A percentile compares a stretch with the other conserved stretches of the same genome.
These are phyloP conservation scores for Pholis gunnellus DNA, from an alignment of 2,113 vertebrate species.

Conservation along the genomic window DNA sequence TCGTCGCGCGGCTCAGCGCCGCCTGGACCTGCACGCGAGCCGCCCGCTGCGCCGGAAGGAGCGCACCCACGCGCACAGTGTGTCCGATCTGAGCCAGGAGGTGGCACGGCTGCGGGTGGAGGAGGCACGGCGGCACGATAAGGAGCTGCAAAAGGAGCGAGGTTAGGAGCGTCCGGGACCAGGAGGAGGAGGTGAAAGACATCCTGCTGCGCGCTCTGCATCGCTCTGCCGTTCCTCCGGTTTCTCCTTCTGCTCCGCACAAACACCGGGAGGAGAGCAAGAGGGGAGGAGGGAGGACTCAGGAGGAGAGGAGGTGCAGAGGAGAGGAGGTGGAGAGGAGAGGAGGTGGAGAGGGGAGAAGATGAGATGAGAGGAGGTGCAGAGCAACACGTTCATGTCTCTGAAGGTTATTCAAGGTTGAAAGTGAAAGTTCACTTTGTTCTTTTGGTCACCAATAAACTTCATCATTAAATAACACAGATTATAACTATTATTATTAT, in stretches of 20 bases:
- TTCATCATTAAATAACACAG: too few species aligned
- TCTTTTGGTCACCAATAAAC: too few species aligned
- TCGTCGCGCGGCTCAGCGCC: constrained; percentile 78
- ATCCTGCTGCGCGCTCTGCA: constrained; percentile 83
- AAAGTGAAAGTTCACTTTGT: too few species aligned
- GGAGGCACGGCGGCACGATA: constrained; percentile 69
- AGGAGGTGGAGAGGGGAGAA: background rate
- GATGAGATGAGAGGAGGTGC: background rate
- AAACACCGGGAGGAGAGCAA: constrained; percentile 11
- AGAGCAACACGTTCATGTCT: too few species aligned
- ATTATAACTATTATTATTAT: too few species aligned
- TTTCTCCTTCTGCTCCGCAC: constrained; percentile 21
- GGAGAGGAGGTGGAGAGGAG: background rate
- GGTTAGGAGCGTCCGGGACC: constrained; percentile 67
- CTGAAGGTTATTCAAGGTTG: too few species aligned
- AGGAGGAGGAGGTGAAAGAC: constrained; percentile 78
- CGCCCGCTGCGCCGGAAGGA: constrained; percentile 82
- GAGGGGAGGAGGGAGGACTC: background rate
- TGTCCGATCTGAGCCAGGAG: constrained; percentile 83
- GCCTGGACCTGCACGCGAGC: constrained; percentile 80
- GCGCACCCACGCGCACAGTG: constrained; percentile 86
- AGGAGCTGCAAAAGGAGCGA: constrained; percentile 71
- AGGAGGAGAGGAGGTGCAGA: too few species aligned
- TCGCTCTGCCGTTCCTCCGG: constrained; percentile 75
- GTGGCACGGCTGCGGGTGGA: constrained; percentile 87